Evolutionary conservation across 1,140 invertebrate species (phyloP), one percentile per base, ranked within the genome.

Genomic region (Sitophilus oryzae): DNA sequence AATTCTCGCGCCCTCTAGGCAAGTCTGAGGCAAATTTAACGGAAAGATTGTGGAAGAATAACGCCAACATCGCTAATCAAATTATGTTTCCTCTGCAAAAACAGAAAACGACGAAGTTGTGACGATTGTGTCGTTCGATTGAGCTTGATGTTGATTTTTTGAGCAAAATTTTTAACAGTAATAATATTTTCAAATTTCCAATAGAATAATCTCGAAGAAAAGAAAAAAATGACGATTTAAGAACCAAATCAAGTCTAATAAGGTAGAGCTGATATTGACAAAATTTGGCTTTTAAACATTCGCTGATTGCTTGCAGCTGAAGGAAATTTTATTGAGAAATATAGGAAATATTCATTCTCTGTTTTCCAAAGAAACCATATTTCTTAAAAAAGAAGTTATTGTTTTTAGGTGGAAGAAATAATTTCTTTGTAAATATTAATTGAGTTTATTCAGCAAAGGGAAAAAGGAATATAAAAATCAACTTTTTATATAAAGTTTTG

Each of bases 31-130:
- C 18, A 52, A 52, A 35, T 52, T 52, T 52, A 52, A 43, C 50
- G 23, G 47, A 18, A 38, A 50, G 37, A 42, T 20, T 42, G 20
- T 52, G 25, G 41, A 52, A 44, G 50, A 52, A 52, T 42, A 42
- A 52, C 14, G 50, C 30, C 40, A 52, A 51, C 20, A 52, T 52
- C 36, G 42, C 51, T 53, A 53, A 53, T 53, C 51, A 53, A 34
- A 46, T 53, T 53, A 53, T n/a, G n/a, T 46, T 53, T 25, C 44
- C 44, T 37, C 45, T 18, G 43, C 41, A 53, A 53, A 53, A 53
- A 53, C 41, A 45, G 42, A 53, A 30, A 45, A 53, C 51, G 43
- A 51, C 37, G 42, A 51, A 42, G 35, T 14, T 40, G 22, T 41
- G 49, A 51, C 50, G 50, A 44, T 52, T 52, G 36, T 45, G 5